Evolutionary conservation across 2,113 vertebrate genomes (phyloP), one percentile per base, ranked within the genome.

Genomic region (Brevimyrus niger): DNA sequence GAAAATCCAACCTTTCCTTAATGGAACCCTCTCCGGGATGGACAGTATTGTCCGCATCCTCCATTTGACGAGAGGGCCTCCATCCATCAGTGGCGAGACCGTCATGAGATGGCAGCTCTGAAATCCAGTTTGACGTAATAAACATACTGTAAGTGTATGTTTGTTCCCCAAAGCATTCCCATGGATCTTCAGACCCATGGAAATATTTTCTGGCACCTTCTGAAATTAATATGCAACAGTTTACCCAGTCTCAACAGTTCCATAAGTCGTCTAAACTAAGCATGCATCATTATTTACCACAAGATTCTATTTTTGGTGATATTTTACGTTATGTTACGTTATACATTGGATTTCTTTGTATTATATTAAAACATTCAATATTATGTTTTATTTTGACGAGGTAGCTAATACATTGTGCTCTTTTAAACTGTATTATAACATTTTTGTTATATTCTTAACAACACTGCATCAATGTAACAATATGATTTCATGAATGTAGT

Each of bases 101-200:
- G 0, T 87, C 85, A 87, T 31, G 51, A 46, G 85, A 80, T n/a
- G 21, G 50, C 8, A 17, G 31, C 85, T 69, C 73, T 90, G 85
- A 87, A 90, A 87, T 90, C 11, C 11, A 80, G 31, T 90, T 90
- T 87, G 19, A 21, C 38, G 46, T 76, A 38, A 55, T 5, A 87
- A 76, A 44, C 19, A 87, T 42, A n/a, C n/a, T n/a, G n/a, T n/a
- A 35, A 87, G 35, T 87, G 31, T 35, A 23, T 76, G 47, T 55
- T 90, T 46, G 15, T 55, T 87, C 55, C 47, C 17, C 4, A 9
- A 21, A 51, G 27, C 35, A 61, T 46, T 46, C 2, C 8, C 27
- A 31, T 8, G 42, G 44, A 23, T 19, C 15, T 13, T n/a, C 8
- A n/a, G 11, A 35, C 13, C 13, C 87, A n/a, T 31, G 8, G 35